Evolutionary conservation across 1,140 invertebrate species (phyloP), one percentile per base, ranked within the genome.

Genomic region (Ctenoplectra terminalis): DNA sequence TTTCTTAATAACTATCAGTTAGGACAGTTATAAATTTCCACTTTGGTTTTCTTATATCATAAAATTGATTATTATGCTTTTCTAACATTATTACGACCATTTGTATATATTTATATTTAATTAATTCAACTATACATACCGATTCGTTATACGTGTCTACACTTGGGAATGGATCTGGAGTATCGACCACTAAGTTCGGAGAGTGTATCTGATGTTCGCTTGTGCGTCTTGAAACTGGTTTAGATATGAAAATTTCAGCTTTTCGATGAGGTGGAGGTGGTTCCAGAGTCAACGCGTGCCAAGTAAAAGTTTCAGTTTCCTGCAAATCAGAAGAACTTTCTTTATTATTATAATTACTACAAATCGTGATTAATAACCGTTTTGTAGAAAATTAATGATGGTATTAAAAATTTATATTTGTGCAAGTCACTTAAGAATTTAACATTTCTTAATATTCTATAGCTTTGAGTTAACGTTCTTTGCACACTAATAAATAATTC

Each of bases 221-320:
- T 20, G 31, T 34, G 29, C 54, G 37, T 40, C 71, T 66, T 6
- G 70, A 61, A 52, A 66, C 73, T 50, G 85, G 88, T 80, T 87
- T 90, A 1, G 77, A 56, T 37, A 86, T 40, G 23, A 50, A 75
- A 43, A 92, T 77, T 48, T 88, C 89, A 43, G 8, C 87, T 79
- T 85, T 91, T 1, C 74, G 82, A 4, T 89, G 74, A 63, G 86
- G 90, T 6, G 93, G 92, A 29, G 88, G 90, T 50, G 87, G 88
- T 69, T 93, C 92, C n/a, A 93, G 81, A 3, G 91, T 92, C 43
- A 94, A 63, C 5, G 92, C 91, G 23, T 92, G 92, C 93, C 93
- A 94, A 73, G 91, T 93, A 0, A 94, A 84, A 37, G 91, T 92
- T 34, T 94, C 93, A 17, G 71, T 90, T 74, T 92, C 91, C 91